Evolutionary conservation across 1,140 invertebrate genomes (phyloP).

Genomic region (Paralvinella palmiformis): DNA sequence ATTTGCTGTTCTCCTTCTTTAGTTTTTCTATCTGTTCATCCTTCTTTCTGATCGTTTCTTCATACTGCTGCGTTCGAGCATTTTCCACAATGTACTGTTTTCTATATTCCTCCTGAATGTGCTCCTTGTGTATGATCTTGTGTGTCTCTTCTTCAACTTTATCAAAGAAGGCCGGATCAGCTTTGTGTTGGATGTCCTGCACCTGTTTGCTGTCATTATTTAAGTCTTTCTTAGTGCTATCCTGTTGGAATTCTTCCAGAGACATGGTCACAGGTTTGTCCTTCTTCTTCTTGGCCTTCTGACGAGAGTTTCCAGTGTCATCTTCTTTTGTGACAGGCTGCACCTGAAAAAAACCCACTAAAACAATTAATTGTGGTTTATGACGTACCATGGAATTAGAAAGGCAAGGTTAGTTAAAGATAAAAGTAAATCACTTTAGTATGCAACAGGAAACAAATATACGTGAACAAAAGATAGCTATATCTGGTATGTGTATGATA

Average conservation of each 20-base stretch:
- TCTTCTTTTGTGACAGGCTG: background rate
- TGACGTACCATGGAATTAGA: too few relatives aligned
- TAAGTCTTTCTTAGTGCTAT: background rate
- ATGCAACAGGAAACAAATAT: too few relatives aligned
- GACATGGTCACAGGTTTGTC: background rate
- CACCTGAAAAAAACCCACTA: too few relatives aligned
- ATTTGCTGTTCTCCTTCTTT: background rate
- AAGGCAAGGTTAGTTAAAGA: too few relatives aligned
- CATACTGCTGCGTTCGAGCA: background rate
- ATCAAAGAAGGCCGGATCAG: background rate
- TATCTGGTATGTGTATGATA: too few relatives aligned
- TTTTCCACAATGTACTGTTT: slow-evolving; percentile 5
- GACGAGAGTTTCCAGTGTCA: background rate
- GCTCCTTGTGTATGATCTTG: background rate
- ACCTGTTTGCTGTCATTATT: background rate
- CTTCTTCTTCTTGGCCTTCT: slow-evolving; percentile 4
- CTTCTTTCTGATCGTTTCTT: slow-evolving; percentile 1
- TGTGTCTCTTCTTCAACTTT: background rate
- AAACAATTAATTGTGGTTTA: too few relatives aligned
- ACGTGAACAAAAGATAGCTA: too few relatives aligned
- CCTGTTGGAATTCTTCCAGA: background rate
- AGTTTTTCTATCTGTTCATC: background rate
- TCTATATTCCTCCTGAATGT: slow-evolving; percentile 3
- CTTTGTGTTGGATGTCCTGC: background rate
- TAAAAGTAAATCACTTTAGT: too few relatives aligned